Conservation (phyloP, 2,113 vertebrate genomes). For the Labeo catla region DNA sequence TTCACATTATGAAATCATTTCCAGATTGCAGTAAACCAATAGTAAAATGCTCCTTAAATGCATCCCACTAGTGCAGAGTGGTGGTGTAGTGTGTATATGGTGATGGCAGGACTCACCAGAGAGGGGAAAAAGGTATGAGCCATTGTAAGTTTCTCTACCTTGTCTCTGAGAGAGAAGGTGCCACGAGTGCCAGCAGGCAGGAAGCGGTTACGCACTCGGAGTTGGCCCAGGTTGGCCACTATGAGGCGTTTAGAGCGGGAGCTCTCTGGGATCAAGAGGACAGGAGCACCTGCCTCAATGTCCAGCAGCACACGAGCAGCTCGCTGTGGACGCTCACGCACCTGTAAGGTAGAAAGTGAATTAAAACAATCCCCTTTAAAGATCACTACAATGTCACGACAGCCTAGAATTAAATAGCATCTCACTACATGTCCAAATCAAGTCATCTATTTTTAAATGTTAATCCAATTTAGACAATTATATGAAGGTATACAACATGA, state of each 20-base stretch:
- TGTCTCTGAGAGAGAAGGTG: conserved; percentile 90
- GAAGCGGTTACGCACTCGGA: conserved; percentile 91
- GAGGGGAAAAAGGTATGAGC: conserved; percentile 74
- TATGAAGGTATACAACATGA: not conserved
- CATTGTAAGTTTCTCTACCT: conserved; percentile 87
- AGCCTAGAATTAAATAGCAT: not conserved
- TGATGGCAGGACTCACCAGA: conserved; percentile 74
- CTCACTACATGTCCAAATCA: not conserved
- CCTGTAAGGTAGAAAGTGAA: conserved; percentile 71
- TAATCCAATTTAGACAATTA: not conserved
- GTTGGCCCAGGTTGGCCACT: conserved; percentile 93
- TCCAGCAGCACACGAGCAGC: conserved; percentile 89
- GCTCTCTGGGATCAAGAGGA: conserved; percentile 95
- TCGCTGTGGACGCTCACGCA: conserved; percentile 89
- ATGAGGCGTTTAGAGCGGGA: conserved; percentile 88
- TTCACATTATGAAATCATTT: not conserved
- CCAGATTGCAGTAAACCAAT: not conserved
- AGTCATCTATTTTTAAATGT: not conserved
- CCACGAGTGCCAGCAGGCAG: conserved; percentile 83
- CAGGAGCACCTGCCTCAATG: conserved; percentile 93
- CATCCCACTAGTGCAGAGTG: conserved; percentile 11
- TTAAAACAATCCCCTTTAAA: not conserved
- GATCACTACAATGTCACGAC: not conserved
- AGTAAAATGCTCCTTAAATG: conserved; percentile 52
- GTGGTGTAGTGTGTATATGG: not conserved